Evolutionary conservation across 1,140 invertebrate species (phyloP), one percentile per base, ranked within the genome.

Genomic region (Macrostomum lignano): DNA sequence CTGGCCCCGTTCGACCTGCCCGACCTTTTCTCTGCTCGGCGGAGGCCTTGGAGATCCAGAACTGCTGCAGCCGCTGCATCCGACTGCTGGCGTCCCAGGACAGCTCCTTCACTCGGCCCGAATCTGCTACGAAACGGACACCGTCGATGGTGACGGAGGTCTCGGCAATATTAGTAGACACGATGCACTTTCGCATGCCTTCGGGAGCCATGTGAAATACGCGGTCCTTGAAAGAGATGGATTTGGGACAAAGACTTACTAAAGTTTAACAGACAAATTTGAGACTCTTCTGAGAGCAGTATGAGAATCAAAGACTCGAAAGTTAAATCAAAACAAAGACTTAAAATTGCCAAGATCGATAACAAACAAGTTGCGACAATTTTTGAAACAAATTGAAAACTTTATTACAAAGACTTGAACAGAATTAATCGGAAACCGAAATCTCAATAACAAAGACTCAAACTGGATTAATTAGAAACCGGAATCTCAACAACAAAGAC

Each of bases 141-240:
- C 86, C 88, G 60, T 98, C 88, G 37, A 98, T 93, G 0, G 91
- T 98, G 3, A 98, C 72, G 3, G 84, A 94, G 1, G 91, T 96
- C 63, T 98, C 91, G 0, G 91, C 86, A 36, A 98, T 94, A 48
- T 98, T 98, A n/a, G 88, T 98, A 1, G 82, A 81, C 2, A 96
- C 68, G 38, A 98, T 84, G 51, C 86, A 94, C 59, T 98, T 98
- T 38, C 88, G 62, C 1, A 82, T 65, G 17, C 81, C 77, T 38
- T 82, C 74, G 13, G 82, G 84, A n/a, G 82, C 67, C 51, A 82
- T 77, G 47, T 91, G 79, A 55, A 96, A 96, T 4, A 91, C 77
- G 72, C 74, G 21, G 22, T 28, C 17, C 61, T 98, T 88, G 48
- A 94, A 82, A 34, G 70, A 67, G 1, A 93, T 64, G n/a, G n/a